These are phyloP conservation scores for Electrophaes corylata DNA, from an alignment of 2,888 invertebrate genomes.

Conservation along the genomic window DNA sequence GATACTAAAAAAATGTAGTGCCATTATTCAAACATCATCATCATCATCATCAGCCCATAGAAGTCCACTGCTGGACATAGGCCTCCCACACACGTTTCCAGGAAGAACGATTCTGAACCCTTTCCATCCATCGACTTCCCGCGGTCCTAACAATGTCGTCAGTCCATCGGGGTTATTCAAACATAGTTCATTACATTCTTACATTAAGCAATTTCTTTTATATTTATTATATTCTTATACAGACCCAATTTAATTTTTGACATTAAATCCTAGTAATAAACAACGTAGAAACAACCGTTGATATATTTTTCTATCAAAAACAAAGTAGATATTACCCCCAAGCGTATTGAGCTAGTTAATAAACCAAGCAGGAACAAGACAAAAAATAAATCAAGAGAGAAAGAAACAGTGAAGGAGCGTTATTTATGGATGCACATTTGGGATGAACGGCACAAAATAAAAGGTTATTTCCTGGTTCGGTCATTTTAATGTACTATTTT, in stretches of 20 bases:
- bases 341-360: constrained; percentile 73
- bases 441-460: constrained; percentile 77
- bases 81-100: too few relatives aligned
- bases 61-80: too few relatives aligned
- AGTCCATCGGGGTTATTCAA: too few relatives aligned
- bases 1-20: too few relatives aligned
- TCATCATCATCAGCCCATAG: too few relatives aligned
- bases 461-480: constrained; percentile 71
- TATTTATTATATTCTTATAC: background rate
- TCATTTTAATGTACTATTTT: constrained; percentile 58
- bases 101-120: too few relatives aligned
- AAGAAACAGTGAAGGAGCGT: constrained; percentile 72
- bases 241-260: constrained; percentile 12
- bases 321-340: constrained; percentile 58
- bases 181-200: background rate
- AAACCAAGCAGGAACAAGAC: constrained; percentile 66
- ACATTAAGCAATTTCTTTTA: too few relatives aligned
- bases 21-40: too few relatives aligned
- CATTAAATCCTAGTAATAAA: constrained; percentile 15
- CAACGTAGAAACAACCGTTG: constrained; percentile 22
- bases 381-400: constrained; percentile 66
- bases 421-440: constrained; percentile 84
- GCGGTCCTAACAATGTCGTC: too few relatives aligned
- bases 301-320: constrained; percentile 33
- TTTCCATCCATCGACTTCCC: too few relatives aligned